Evolutionary conservation across 2,888 invertebrate genomes (phyloP).

Genomic region (Esperia sulphurella): DNA sequence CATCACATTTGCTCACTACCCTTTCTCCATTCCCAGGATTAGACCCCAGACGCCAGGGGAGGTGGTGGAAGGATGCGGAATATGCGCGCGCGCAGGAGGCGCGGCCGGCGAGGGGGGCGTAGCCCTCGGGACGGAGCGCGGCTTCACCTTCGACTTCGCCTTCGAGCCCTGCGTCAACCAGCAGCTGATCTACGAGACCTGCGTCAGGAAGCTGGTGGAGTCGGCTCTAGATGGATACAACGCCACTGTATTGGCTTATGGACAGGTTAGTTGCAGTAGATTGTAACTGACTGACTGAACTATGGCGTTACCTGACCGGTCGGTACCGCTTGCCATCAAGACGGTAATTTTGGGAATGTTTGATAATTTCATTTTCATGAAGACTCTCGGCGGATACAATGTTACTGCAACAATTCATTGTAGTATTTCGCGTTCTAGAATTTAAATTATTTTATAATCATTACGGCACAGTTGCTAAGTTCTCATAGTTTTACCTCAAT

Average conservation of each 20-base stretch:
- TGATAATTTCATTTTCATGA: too few relatives aligned
- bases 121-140: constrained; percentile 94
- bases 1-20: background rate
- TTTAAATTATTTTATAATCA: too few relatives aligned
- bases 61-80: constrained; percentile 95
- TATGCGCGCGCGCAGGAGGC: constrained; percentile 94
- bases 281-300: too few relatives aligned
- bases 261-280: constrained; percentile 87
- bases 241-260: constrained; percentile 98
- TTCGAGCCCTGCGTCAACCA: constrained; percentile 91
- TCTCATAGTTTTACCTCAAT: too few relatives aligned
- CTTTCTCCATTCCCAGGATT: constrained; percentile 82
- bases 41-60: constrained; percentile 96
- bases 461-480: too few relatives aligned
- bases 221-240: constrained; percentile 98
- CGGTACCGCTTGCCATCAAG: too few relatives aligned
- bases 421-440: too few relatives aligned
- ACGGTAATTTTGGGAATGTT: too few relatives aligned
- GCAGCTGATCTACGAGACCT: constrained; percentile 87
- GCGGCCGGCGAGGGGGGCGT: constrained; percentile 95
- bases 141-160: constrained; percentile 97
- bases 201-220: constrained; percentile 92
- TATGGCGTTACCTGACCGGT: too few relatives aligned
- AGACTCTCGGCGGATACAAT: too few relatives aligned
- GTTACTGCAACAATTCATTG: too few relatives aligned